phyloP scores from a whole-genome alignment of 2,113 vertebrate genomes.

The Clarias magur region DNA sequence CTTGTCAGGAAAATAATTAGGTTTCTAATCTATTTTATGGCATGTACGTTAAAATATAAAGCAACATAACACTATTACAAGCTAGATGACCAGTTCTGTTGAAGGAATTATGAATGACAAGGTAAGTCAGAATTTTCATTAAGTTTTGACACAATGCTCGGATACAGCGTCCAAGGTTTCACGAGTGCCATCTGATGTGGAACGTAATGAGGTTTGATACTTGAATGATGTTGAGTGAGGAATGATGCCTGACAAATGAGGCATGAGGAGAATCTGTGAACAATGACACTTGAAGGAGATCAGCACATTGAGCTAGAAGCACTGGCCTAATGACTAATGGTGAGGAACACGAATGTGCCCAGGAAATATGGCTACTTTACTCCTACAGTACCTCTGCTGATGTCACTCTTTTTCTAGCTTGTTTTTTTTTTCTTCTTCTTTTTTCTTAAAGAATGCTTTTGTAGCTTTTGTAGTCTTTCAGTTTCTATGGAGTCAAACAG shows the following conservation, averaged over 20 bases:
- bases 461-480: background rate
- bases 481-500: background rate
- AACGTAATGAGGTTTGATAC: conserved; percentile 16
- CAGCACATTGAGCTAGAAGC: background rate
- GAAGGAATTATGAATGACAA: background rate
- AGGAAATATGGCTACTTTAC: background rate
- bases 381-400: background rate
- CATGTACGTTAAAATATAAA: background rate
- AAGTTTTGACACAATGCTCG: background rate
- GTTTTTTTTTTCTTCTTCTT: too few relatives aligned
- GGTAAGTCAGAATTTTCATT: background rate
- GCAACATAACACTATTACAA: background rate
- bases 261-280: background rate
- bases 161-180: background rate
- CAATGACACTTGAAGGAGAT: conserved; percentile 11
- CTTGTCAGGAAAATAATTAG: conserved; percentile 15
- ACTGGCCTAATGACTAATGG: background rate
- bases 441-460: background rate
- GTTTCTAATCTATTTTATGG: background rate
- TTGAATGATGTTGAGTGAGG: background rate
- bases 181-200: background rate
- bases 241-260: background rate
- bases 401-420: background rate
- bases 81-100: background rate
- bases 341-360: background rate